Evolutionary conservation across 2,888 invertebrate species (phyloP).

Genomic region (Electrophaes corylata): DNA sequence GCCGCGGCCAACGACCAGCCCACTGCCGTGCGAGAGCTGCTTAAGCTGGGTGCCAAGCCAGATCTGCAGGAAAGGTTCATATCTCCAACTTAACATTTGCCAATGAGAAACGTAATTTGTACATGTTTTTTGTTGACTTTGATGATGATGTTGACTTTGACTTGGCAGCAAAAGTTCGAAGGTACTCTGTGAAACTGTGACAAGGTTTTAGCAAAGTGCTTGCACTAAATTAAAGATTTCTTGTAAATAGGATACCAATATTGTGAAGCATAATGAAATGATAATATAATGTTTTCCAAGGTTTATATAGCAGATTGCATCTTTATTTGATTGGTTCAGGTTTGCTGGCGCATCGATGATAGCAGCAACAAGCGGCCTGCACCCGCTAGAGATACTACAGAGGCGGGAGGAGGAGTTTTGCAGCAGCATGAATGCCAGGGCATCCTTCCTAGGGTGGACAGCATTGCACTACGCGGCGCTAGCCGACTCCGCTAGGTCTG

Average conservation of each 20-base stretch:
- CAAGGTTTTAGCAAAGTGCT: no score
- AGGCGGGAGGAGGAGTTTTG: slow-evolving; percentile 93
- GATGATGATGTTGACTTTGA: no score
- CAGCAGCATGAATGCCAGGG: slow-evolving; percentile 87
- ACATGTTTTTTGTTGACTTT: no score
- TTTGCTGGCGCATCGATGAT: slow-evolving; percentile 88
- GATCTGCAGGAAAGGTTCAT: slow-evolving; percentile 85
- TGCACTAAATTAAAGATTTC: no score
- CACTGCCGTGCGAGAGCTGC: slow-evolving; percentile 84
- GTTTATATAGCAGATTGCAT: no score
- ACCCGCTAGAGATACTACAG: slow-evolving; percentile 89
- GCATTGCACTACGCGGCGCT: slow-evolving; percentile 95
- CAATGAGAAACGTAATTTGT: no score
- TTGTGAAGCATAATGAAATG: no score
- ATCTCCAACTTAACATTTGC: not conserved
- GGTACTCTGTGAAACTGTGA: no score
- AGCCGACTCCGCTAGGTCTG: slow-evolving; percentile 86
- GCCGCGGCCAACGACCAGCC: slow-evolving; percentile 91
- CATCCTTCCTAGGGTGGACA: slow-evolving; percentile 93
- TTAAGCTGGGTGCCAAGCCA: slow-evolving; percentile 91
- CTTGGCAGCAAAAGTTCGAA: no score
- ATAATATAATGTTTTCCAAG: no score
- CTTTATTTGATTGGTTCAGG: slow-evolving; percentile 83
- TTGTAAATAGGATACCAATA: no score
- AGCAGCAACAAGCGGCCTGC: slow-evolving; percentile 86